These are phyloP conservation scores for Tangara arthus DNA, from an alignment of 2,797 vertebrate species.

Conservation along the genomic window DNA sequence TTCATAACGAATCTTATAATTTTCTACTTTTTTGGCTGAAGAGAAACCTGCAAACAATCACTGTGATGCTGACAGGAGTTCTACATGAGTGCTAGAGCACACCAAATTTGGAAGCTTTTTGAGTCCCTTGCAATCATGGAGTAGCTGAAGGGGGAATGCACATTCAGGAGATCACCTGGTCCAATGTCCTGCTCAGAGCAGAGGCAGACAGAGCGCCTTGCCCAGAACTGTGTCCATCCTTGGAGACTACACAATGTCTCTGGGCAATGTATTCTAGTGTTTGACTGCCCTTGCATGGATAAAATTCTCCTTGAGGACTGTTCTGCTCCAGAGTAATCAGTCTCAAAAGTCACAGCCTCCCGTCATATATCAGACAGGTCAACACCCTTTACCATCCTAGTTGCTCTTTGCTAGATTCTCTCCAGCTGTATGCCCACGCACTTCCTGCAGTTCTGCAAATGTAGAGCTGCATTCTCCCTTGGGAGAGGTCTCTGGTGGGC, in stretches of 20 bases:
- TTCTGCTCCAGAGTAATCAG: neutral
- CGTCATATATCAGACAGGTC: accelerated
- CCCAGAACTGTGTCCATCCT: neutral
- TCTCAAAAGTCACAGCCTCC: neutral
- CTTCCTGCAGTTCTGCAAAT: neutral
- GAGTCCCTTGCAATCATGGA: neutral
- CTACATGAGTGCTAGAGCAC: neutral
- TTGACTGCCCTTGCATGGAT: neutral
- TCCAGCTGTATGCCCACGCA: neutral
- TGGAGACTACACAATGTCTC: neutral
- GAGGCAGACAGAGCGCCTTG: neutral
- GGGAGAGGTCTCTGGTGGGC: neutral
- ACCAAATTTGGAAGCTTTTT: neutral
- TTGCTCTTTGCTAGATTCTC: neutral
- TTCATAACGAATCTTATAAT: neutral
- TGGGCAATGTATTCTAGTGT: neutral
- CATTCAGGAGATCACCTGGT: neutral
- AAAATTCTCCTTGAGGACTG: neutral
- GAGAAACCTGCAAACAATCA: neutral
- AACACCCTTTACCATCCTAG: neutral
- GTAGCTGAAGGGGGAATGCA: neutral
- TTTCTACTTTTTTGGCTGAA: neutral
- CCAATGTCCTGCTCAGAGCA: neutral
- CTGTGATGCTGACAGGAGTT: neutral
- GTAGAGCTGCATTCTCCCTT: neutral